phyloP scores from a whole-genome alignment of 2,888 invertebrate genomes.

The Chironomus riparius region DNA sequence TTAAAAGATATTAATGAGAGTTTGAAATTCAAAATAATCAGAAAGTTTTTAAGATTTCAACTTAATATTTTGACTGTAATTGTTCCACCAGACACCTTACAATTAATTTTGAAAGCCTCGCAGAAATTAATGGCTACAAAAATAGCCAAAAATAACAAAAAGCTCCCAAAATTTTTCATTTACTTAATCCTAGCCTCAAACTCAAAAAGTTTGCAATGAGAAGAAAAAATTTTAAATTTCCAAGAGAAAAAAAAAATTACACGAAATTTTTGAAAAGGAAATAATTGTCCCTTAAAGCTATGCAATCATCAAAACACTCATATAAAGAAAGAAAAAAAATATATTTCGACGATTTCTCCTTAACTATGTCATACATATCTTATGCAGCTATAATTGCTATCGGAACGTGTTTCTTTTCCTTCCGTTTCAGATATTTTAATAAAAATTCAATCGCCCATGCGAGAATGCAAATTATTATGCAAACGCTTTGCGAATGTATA shows the following conservation, averaged over 20 bases:
- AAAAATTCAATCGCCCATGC: constrained; percentile 60
- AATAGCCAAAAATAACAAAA: background rate
- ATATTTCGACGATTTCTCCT: background rate
- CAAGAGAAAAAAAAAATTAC: too few relatives aligned
- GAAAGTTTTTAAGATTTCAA: too few relatives aligned
- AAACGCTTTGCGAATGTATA: constrained; percentile 61
- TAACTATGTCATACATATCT: background rate
- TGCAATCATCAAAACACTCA: background rate
- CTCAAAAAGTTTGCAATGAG: background rate
- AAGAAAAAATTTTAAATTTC: too few relatives aligned
- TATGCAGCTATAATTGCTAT: constrained; percentile 15
- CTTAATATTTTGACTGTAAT: too few relatives aligned
- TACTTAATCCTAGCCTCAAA: background rate
- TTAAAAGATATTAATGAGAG: too few relatives aligned
- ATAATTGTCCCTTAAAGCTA: background rate
- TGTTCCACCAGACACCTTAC: too few relatives aligned
- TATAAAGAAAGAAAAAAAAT: background rate
- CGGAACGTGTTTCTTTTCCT: background rate
- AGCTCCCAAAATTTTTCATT: background rate
- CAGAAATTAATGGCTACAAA: too few relatives aligned
- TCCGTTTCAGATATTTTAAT: background rate
- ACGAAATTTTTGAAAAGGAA: background rate
- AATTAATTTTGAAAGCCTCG: too few relatives aligned
- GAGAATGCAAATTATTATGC: constrained; percentile 57
- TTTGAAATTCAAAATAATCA: too few relatives aligned